These are phyloP conservation scores for Cepphus grylle DNA, from an alignment of 2,113 vertebrate genomes.

Conservation along the genomic window DNA sequence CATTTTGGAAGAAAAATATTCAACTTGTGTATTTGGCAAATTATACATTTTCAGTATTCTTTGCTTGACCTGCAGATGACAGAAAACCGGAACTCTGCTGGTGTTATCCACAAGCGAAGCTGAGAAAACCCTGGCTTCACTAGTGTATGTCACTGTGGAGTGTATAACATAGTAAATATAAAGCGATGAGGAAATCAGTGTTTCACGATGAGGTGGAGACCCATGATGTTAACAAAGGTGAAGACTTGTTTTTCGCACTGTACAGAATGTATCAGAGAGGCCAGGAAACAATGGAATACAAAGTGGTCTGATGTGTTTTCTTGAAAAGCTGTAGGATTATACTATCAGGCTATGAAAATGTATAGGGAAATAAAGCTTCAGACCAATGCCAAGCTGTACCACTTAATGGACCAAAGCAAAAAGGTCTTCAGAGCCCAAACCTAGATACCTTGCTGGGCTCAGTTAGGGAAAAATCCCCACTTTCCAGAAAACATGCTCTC, in stretches of 20 bases:
- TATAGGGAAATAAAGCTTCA: neutral
- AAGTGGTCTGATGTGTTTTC: neutral
- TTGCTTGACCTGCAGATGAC: neutral
- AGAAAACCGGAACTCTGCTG: neutral
- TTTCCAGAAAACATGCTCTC: neutral
- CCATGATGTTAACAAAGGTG: neutral
- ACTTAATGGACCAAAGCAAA: neutral
- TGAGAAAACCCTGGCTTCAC: neutral
- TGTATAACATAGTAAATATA: neutral
- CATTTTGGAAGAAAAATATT: neutral
- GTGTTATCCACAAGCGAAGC: neutral
- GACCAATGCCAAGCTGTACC: neutral
- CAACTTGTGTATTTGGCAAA: neutral
- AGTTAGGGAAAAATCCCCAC: accelerated
- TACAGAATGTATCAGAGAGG: neutral
- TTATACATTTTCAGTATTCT: neutral
- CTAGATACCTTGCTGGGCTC: neutral
- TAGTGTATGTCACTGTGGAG: neutral
- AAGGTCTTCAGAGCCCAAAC: neutral
- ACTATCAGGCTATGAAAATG: neutral
- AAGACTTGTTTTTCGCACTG: neutral
- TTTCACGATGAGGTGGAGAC: neutral
- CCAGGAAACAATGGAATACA: neutral
- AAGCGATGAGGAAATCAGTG: neutral
- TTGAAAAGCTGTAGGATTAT: neutral